Conservation (phyloP, 2,888 invertebrate species). For the Xanthorhoe spadicearia region DNA sequence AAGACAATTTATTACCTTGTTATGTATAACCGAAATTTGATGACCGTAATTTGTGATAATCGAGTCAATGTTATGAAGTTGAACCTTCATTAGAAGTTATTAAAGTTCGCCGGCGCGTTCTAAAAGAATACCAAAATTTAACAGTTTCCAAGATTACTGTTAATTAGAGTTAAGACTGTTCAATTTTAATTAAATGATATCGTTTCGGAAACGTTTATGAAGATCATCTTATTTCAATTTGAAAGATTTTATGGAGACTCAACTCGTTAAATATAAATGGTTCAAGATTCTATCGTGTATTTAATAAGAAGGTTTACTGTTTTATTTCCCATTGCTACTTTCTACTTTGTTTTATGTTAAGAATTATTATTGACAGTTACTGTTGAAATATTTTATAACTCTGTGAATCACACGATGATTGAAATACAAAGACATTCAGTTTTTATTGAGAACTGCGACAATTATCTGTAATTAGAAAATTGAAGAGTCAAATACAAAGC, state of each 20-base stretch:
- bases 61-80: constrained; percentile 69
- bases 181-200: constrained; percentile 50
- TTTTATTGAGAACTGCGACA: too few species aligned
- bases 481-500: background rate
- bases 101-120: constrained; percentile 51
- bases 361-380: constrained; percentile 22
- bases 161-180: constrained; percentile 53
- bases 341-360: constrained; percentile 37
- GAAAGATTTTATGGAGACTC: constrained; percentile 45
- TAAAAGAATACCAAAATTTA: constrained; percentile 36
- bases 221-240: constrained; percentile 47
- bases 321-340: constrained; percentile 40
- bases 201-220: constrained; percentile 48
- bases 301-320: constrained; percentile 44
- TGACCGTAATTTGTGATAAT: constrained; percentile 73
- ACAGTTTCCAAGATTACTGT: constrained; percentile 48
- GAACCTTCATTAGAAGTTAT: constrained; percentile 70
- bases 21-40: constrained; percentile 57
- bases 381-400: constrained; percentile 18
- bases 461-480: background rate
- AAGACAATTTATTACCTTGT: constrained; percentile 60
- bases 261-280: constrained; percentile 47
- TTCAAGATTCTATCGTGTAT: constrained; percentile 45
- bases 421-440: background rate
- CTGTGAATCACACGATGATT: constrained; percentile 8